Base-by-base conservation (phyloP, 2,797 vertebrate species). In the Alca torda region DNA sequence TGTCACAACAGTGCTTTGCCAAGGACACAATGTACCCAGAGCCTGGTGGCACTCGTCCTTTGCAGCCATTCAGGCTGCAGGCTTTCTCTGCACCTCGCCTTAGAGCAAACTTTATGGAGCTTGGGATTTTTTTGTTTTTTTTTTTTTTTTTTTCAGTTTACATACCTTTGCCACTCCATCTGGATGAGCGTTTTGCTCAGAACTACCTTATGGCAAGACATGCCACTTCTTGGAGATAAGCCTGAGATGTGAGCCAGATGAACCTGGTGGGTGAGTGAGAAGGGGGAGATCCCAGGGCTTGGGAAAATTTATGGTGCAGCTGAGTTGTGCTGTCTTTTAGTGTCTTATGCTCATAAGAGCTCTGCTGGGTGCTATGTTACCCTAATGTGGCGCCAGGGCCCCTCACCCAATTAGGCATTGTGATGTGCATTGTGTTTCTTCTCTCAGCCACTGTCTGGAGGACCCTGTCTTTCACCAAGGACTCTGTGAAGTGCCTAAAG, bases 161-260 rank as follows among this genome's bases (percentile, higher is more conserved):
- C 16, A 4, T 43, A 46, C n/a, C 24, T 82, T 73, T 63, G 6
- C 7, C 48, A 28, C 28, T 37, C 87, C 53, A 33, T 84, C 76
- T 75, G 64, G 64, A 4, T 13, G 6, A 84, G 14, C 3, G 14
- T 17, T 95, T 51, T 46, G 23, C 51, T 54, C 56, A 39, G 70
- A n/a, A 69, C 50, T 56, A 12, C 50, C 72, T 85, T 73, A 33
- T 53, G 69, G 64, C 35, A n/a, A 23, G 67, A 26, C 26, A 15
- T 10, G 37, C 7, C 16, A 3, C 48, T 82, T 60, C 43, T 43
- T 48, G 51, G 70, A 76, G 39, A 35, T 6, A 30, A 85, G 53
- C 24, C 54, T 61, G 65, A 93, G 72, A 89, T 60, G 35, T 11
- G 68, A 90, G 70, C 84, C 88, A 74, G 75, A 65, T 72, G 69